Percentiles rank a stretch among this genome's conserved stretches.
phyloP scores from a whole-genome alignment of 2,113 vertebrate genomes.

The Poecilia latipinna region DNA sequence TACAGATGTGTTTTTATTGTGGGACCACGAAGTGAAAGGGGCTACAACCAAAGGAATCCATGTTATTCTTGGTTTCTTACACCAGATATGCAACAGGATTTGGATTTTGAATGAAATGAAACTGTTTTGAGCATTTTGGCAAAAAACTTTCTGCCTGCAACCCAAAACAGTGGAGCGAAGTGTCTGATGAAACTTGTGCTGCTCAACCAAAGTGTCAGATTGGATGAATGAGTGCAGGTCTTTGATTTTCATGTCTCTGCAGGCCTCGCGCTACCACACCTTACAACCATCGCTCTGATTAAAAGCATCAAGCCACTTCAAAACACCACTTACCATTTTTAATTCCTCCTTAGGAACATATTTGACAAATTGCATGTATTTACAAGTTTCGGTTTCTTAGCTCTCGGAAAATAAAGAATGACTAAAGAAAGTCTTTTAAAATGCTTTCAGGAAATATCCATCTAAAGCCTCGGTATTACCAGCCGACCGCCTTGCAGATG shows the following conservation, averaged over 20 bases:
- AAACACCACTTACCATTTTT: background rate
- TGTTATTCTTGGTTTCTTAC: too few species aligned
- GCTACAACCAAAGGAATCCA: too few species aligned
- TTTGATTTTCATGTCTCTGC: background rate
- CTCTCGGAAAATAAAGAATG: background rate
- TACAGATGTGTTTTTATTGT: too few species aligned
- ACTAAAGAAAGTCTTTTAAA: background rate
- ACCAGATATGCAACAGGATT: too few species aligned
- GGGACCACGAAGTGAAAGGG: too few species aligned
- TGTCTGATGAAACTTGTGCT: background rate
- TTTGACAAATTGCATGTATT: background rate
- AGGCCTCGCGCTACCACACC: background rate
- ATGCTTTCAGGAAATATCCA: background rate
- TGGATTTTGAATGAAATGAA: too few species aligned
- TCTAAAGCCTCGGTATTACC: background rate
- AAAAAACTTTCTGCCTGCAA: background rate
- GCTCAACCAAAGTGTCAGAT: background rate
- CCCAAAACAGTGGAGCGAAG: too few species aligned
- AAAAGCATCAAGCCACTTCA: slow-evolving; percentile 1
- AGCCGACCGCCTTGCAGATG: background rate
- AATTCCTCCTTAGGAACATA: background rate
- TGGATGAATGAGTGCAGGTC: background rate
- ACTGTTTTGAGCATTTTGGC: background rate
- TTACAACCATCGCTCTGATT: background rate
- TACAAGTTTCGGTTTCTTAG: background rate